These are phyloP conservation scores for Eristalis tenax DNA, from an alignment of 2,888 invertebrate genomes.

Conservation along the genomic window DNA sequence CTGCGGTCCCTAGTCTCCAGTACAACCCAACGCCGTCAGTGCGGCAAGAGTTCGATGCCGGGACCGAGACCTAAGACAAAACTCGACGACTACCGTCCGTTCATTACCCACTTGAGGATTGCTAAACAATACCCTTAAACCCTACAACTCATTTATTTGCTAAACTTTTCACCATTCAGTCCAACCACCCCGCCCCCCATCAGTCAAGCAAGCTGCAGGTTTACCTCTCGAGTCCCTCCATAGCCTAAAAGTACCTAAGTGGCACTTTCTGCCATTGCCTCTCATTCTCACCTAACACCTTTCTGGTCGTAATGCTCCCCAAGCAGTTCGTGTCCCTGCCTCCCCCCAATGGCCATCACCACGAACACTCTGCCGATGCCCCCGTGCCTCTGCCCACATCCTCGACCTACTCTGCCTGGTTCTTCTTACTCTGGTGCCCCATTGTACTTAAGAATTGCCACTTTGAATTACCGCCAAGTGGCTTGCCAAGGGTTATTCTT, in stretches of 20 bases:
- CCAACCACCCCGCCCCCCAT: not conserved
- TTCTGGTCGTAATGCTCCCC: conserved; percentile 57
- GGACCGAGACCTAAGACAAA: not conserved
- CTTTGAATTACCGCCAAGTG: conserved; percentile 71
- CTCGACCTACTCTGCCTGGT: not conserved
- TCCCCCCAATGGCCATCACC: not conserved
- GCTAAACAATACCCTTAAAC: conserved; percentile 65
- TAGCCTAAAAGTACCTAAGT: conserved; percentile 44
- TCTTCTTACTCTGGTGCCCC: conserved; percentile 36
- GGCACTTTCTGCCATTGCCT: conserved; percentile 35
- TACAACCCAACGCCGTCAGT: not conserved
- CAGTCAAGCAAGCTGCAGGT: not conserved
- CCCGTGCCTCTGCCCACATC: not conserved
- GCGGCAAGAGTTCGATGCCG: not conserved
- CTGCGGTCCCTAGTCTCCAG: not conserved
- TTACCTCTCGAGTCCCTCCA: conserved; percentile 16
- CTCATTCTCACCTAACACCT: conserved; percentile 52
- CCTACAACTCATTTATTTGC: conserved; percentile 66
- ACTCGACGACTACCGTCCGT: conserved; percentile 14
- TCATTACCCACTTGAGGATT: conserved; percentile 70
- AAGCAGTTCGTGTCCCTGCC: not conserved
- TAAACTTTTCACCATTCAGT: conserved; percentile 54
- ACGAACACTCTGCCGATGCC: too few relatives aligned
- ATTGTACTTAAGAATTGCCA: conserved; percentile 67
- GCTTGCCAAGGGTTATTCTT: conserved; percentile 66